These are phyloP conservation scores for Epistrophella euchroma DNA, from an alignment of 2,888 invertebrate species.

Conservation along the genomic window DNA sequence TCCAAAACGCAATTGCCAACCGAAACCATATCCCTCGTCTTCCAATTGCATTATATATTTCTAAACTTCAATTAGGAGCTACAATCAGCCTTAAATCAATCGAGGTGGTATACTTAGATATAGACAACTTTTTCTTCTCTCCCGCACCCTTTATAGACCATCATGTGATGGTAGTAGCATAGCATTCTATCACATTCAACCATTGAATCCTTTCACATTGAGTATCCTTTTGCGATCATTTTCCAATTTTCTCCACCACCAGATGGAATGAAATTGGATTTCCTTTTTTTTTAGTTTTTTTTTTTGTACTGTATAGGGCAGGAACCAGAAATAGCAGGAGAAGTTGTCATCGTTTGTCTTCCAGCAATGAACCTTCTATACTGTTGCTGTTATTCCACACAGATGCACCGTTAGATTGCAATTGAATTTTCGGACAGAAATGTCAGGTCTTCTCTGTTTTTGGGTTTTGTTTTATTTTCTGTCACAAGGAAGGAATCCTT, in stretches of 20 bases:
- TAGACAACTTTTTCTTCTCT: background rate
- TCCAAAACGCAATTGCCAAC: constrained; percentile 31
- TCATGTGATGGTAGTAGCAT: background rate
- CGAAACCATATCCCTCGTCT: background rate
- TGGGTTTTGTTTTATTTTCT: constrained; percentile 20
- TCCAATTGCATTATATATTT: constrained; percentile 65
- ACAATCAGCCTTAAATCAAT: constrained; percentile 71
- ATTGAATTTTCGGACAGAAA: constrained; percentile 70
- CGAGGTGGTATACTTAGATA: background rate
- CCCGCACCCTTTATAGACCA: too few species aligned
- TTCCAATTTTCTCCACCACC: constrained; percentile 75
- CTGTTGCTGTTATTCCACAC: constrained; percentile 57
- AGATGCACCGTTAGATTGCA: constrained; percentile 72
- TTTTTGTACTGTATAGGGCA: background rate
- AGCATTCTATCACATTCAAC: constrained; percentile 70
- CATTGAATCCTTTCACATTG: constrained; percentile 73
- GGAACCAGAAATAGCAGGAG: constrained; percentile 12
- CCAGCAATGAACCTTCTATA: constrained; percentile 62
- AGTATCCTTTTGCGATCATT: constrained; percentile 73
- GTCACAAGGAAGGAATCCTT: constrained; percentile 48
- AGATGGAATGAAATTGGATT: constrained; percentile 75
- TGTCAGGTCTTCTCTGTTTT: constrained; percentile 1
- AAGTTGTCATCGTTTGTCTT: constrained; percentile 74
- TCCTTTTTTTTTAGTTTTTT: constrained; percentile 22
- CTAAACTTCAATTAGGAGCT: constrained; percentile 73